A percentile compares a stretch with the other conserved stretches of the same genome.
Evolutionary conservation across 2,888 invertebrate species (phyloP).

Genomic region (Salpingus planirostris): DNA sequence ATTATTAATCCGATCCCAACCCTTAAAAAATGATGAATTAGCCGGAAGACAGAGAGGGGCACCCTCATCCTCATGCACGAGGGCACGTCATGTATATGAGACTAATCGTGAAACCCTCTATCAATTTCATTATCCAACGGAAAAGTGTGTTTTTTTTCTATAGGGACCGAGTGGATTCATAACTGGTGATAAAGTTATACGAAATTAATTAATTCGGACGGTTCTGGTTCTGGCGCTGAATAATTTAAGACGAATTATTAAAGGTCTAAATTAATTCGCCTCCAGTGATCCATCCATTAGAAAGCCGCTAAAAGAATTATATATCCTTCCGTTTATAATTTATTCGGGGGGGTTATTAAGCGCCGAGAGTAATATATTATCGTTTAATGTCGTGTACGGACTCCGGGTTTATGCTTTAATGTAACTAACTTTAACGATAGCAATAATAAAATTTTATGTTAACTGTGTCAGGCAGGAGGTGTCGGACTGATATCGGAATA

Average conservation of each 20-base stretch:
- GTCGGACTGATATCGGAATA: slow-evolving; percentile 10
- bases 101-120: no score
- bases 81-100: no score
- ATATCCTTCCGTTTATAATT: slow-evolving; percentile 15
- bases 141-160: no score
- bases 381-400: slow-evolving; percentile 6
- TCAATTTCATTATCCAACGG: no score
- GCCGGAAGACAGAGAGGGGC: no score
- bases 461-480: slow-evolving; percentile 5
- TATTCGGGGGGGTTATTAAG: slow-evolving; percentile 7
- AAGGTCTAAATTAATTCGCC: slow-evolving; percentile 12
- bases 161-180: no score
- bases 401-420: slow-evolving; percentile 3
- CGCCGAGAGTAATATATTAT: slow-evolving; percentile 6
- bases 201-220: no score
- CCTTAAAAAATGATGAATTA: no score
- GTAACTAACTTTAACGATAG: slow-evolving; percentile 7
- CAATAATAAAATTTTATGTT: slow-evolving; percentile 15
- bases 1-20: no score
- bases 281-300: slow-evolving; percentile 15
- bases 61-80: no score
- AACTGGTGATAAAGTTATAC: no score
- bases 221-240: no score
- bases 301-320: slow-evolving; percentile 14
- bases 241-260: slow-evolving; percentile 12